A percentile compares a stretch with the other conserved stretches of the same genome.
Conservation (phyloP, 23 tunicate genomes). For the Oikopleura vanhoeffeni region DNA sequence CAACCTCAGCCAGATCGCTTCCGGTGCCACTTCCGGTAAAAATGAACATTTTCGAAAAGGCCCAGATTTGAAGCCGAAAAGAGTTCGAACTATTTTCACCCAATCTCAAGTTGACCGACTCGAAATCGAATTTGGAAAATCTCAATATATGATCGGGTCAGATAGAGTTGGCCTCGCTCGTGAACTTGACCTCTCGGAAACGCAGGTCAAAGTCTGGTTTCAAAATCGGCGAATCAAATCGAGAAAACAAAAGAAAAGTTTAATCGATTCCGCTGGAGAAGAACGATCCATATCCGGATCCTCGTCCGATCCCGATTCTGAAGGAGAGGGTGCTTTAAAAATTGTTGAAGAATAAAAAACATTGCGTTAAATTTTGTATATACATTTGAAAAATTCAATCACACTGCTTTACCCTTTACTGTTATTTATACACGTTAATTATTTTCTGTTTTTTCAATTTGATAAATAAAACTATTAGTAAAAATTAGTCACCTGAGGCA, state of each 20-base stretch:
- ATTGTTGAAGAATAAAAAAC: background rate
- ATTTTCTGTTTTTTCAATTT: no score
- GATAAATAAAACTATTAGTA: no score
- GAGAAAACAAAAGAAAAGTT: constrained; percentile 14
- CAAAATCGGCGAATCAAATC: constrained; percentile 81
- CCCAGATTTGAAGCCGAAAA: background rate
- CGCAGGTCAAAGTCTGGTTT: constrained; percentile 95
- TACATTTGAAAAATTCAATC: no score
- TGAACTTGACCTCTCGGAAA: constrained; percentile 54
- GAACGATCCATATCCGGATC: background rate
- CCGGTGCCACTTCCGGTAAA: background rate
- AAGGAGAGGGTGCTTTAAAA: background rate
- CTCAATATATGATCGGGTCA: background rate
- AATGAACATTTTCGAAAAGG: background rate
- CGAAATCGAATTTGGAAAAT: background rate
- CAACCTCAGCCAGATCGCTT: background rate
- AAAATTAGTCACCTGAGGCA: no score
- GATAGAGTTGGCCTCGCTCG: constrained; percentile 52
- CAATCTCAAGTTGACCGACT: background rate
- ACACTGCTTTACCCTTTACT: no score
- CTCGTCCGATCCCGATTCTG: background rate
- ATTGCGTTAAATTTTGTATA: background rate
- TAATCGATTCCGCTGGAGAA: background rate
- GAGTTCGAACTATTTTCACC: background rate
- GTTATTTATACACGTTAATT: no score